phyloP scores from a whole-genome alignment of 2,113 vertebrate species.

The Pteropus alecto region DNA sequence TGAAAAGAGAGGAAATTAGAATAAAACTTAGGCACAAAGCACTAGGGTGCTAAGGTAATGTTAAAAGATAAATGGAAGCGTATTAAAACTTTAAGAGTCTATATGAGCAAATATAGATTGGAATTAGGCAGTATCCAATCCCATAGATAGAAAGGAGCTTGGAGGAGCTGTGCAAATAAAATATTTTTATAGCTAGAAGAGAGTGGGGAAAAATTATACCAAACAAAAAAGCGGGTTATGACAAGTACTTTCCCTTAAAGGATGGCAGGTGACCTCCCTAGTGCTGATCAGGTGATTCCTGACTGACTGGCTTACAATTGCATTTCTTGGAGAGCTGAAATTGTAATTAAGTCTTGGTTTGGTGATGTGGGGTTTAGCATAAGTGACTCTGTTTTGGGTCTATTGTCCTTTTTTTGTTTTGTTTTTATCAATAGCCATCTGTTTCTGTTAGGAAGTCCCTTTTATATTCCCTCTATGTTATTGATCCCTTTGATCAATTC shows the following conservation, averaged over 20 bases:
- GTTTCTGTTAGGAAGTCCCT: neutral
- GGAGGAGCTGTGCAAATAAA: neutral
- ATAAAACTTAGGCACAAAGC: neutral
- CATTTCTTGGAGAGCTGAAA: neutral
- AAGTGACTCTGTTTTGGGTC: neutral
- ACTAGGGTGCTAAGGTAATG: neutral
- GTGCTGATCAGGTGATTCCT: neutral
- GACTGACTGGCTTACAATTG: neutral
- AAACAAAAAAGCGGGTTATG: neutral
- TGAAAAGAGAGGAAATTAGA: neutral
- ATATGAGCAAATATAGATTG: neutral
- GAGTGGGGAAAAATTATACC: neutral
- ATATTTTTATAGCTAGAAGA: neutral
- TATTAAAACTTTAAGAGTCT: neutral
- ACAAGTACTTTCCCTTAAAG: neutral
- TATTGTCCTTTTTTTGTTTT: neutral
- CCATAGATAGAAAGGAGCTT: neutral
- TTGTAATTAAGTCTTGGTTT: neutral
- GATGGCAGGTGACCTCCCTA: neutral
- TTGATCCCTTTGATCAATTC: neutral
- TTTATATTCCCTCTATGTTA: neutral
- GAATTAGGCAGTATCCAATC: neutral
- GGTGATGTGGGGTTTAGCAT: neutral
- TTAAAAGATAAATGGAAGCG: neutral
- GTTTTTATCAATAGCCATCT: neutral